phyloP scores from a whole-genome alignment of 2,113 vertebrate genomes.

The Anoplopoma fimbria region DNA sequence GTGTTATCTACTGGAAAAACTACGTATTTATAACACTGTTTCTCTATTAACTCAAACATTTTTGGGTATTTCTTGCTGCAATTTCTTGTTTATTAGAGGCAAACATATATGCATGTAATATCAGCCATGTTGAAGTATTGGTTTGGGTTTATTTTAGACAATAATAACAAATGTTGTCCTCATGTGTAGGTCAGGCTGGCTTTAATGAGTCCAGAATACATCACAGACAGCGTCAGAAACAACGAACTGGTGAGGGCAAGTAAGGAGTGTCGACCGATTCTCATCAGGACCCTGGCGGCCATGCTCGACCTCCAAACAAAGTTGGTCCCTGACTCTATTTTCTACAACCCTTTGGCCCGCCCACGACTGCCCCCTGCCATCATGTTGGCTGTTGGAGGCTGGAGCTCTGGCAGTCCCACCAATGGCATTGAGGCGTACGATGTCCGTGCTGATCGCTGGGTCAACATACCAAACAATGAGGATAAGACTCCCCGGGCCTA shows the following conservation, averaged over 20 bases:
- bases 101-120: neutral
- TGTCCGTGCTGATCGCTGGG: slow-evolving; percentile 33
- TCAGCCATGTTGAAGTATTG: neutral
- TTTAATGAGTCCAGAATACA: slow-evolving; percentile 19
- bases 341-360: neutral
- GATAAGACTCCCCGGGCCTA: slow-evolving; percentile 1
- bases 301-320: neutral
- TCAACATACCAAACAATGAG: neutral
- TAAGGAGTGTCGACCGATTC: neutral
- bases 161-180: neutral
- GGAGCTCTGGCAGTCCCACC: neutral
- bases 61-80: neutral
- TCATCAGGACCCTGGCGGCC: neutral
- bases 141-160: neutral
- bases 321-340: neutral
- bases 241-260: neutral
- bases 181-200: slow-evolving; percentile 43
- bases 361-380: slow-evolving; percentile 39
- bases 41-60: neutral
- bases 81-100: neutral
- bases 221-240: neutral
- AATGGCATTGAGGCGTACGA: slow-evolving; percentile 31
- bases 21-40: neutral
- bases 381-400: slow-evolving; percentile 51
- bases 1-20: neutral